These are phyloP conservation scores for Agrypnus murinus DNA, from an alignment of 2,888 invertebrate species.

Conservation along the genomic window DNA sequence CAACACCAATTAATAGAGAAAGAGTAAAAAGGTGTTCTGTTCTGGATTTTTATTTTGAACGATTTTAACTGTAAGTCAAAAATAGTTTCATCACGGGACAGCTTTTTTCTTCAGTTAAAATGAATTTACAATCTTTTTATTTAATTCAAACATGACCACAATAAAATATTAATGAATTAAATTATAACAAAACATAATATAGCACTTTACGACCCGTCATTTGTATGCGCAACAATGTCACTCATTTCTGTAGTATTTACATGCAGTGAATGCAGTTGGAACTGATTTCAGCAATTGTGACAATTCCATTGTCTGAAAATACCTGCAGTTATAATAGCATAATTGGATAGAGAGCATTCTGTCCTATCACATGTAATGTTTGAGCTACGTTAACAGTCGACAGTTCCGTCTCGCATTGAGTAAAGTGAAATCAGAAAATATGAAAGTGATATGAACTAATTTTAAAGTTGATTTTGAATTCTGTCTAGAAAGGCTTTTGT, in stretches of 20 bases:
- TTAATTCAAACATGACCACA: too few species aligned
- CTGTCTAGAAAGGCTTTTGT: slow-evolving; percentile 1
- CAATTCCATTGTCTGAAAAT: slow-evolving; percentile 44
- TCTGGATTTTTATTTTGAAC: too few species aligned
- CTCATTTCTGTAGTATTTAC: slow-evolving; percentile 28
- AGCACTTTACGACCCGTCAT: slow-evolving; percentile 12
- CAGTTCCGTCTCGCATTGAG: background rate
- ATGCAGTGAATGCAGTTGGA: slow-evolving; percentile 33
- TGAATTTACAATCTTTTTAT: too few species aligned
- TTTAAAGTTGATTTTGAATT: slow-evolving; percentile 15
- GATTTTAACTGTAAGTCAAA: too few species aligned
- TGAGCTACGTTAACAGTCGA: background rate
- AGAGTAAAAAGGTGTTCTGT: too few species aligned
- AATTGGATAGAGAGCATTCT: slow-evolving; percentile 31
- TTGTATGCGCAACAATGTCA: slow-evolving; percentile 4
- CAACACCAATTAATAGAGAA: too few species aligned
- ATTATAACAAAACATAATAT: slow-evolving; percentile 15
- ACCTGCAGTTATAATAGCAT: slow-evolving; percentile 40
- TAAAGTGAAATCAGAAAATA: background rate
- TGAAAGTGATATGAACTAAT: slow-evolving; percentile 13
- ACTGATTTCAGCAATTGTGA: slow-evolving; percentile 43
- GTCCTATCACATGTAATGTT: background rate
- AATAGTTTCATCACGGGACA: too few species aligned
- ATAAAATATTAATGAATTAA: background rate
- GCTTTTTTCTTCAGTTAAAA: too few species aligned